These are phyloP conservation scores for Calephelis virginiensis DNA, from an alignment of 1,140 invertebrate genomes.

Conservation along the genomic window DNA sequence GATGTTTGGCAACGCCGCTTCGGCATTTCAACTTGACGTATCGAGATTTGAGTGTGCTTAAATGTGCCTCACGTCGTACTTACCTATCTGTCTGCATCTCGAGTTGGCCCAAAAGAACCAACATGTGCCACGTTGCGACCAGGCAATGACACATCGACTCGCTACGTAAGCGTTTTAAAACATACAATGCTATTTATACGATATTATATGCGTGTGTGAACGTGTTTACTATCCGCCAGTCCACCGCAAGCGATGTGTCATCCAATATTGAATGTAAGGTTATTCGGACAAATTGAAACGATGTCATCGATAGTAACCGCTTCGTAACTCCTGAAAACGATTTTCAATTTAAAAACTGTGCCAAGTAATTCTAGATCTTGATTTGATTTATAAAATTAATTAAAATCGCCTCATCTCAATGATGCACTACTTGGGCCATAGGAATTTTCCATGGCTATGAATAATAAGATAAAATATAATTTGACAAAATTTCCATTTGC, in stretches of 20 bases:
- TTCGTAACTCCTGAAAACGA: not conserved
- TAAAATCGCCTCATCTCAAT: too few relatives aligned
- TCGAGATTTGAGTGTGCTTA: slow-evolving; percentile 39
- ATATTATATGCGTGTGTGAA: slow-evolving; percentile 56
- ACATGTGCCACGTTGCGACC: slow-evolving; percentile 38
- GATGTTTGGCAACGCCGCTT: slow-evolving; percentile 61
- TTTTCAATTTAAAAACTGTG: slow-evolving; percentile 5
- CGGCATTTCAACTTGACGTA: slow-evolving; percentile 42
- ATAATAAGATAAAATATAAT: too few relatives aligned
- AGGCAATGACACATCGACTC: slow-evolving; percentile 57
- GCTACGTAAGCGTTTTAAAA: slow-evolving; percentile 64
- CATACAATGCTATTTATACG: slow-evolving; percentile 69
- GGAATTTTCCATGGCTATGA: too few relatives aligned
- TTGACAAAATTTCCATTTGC: too few relatives aligned
- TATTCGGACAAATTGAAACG: slow-evolving; percentile 58
- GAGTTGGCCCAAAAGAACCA: slow-evolving; percentile 37
- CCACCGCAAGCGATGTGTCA: slow-evolving; percentile 69
- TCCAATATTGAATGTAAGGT: slow-evolving; percentile 62
- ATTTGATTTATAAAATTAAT: too few relatives aligned
- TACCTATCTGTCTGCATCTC: slow-evolving; percentile 49
- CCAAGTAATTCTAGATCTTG: not conserved
- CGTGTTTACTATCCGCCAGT: slow-evolving; percentile 68
- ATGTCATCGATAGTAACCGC: slow-evolving; percentile 34
- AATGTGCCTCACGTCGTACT: slow-evolving; percentile 34
- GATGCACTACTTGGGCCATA: too few relatives aligned